These are phyloP conservation scores for Malacoctenus gilli DNA, from an alignment of 2,797 vertebrate genomes.

Conservation along the genomic window DNA sequence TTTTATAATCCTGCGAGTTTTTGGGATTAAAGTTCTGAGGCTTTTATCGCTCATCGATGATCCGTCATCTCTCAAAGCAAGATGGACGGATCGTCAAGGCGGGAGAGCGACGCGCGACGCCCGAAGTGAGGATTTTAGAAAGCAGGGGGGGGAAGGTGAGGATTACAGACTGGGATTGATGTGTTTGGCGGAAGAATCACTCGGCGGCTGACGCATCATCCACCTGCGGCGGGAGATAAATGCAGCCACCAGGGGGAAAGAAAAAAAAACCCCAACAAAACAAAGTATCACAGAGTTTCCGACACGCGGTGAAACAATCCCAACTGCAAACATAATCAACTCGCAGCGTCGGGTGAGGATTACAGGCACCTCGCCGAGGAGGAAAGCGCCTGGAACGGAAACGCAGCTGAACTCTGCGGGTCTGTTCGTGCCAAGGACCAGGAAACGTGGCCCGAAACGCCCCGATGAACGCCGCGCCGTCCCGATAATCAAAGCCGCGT, in stretches of 20 bases:
- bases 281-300: conserved; percentile 10
- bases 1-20: conserved; percentile 52
- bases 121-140: conserved; percentile 67
- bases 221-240: conserved; percentile 54
- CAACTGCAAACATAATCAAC: conserved; percentile 51
- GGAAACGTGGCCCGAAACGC: too few species aligned
- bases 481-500: too few species aligned
- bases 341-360: conserved; percentile 53
- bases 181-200: conserved; percentile 52
- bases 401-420: conserved; percentile 4
- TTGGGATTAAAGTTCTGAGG: conserved; percentile 61
- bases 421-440: too few species aligned
- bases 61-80: conserved; percentile 52
- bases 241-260: conserved; percentile 11
- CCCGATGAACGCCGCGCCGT: too few species aligned
- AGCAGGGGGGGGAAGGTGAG: conserved; percentile 46
- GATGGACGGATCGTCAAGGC: conserved; percentile 58
- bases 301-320: conserved; percentile 33
- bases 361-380: conserved; percentile 31
- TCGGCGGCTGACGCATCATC: conserved; percentile 44
- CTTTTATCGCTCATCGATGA: conserved; percentile 63
- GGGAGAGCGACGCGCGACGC: conserved; percentile 39
- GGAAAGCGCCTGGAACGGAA: conserved; percentile 30
- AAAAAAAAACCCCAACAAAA: conserved; percentile 3
- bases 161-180: conserved; percentile 60